Evolutionary conservation across 2,888 invertebrate genomes (phyloP).

Genomic region (Cheiracanthium punctorium): DNA sequence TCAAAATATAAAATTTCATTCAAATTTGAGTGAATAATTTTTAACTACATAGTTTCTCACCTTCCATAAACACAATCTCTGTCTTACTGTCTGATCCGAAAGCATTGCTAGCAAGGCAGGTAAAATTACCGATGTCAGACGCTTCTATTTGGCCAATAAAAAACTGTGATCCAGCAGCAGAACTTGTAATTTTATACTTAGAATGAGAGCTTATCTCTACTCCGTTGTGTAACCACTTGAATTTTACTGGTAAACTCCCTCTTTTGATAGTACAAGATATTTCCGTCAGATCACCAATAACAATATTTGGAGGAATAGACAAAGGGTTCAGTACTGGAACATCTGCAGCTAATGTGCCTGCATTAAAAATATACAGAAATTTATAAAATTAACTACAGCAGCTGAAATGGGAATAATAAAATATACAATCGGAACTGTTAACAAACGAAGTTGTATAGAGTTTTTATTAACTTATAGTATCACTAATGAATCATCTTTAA

Average conservation of each 20-base stretch:
- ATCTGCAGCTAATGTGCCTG: too few species aligned
- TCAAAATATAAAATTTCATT: too few species aligned
- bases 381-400: too few species aligned
- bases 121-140: conserved; percentile 34
- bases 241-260: conserved; percentile 15
- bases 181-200: background rate
- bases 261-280: conserved; percentile 11
- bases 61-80: conserved; percentile 13
- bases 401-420: too few species aligned
- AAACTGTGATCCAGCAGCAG: background rate
- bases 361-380: too few species aligned
- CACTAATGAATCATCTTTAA: too few species aligned
- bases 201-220: too few species aligned
- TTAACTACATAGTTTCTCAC: too few species aligned
- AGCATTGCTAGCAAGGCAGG: conserved; percentile 13
- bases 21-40: too few species aligned
- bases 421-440: too few species aligned
- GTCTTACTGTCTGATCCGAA: conserved; percentile 16
- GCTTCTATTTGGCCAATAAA: conserved; percentile 3
- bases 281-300: background rate
- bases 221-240: conserved; percentile 10
- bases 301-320: background rate
- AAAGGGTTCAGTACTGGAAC: conserved; percentile 15
- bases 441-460: too few species aligned
- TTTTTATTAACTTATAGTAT: too few species aligned